These are phyloP conservation scores for Pteria penguin DNA, from an alignment of 2,888 invertebrate species.

Conservation along the genomic window DNA sequence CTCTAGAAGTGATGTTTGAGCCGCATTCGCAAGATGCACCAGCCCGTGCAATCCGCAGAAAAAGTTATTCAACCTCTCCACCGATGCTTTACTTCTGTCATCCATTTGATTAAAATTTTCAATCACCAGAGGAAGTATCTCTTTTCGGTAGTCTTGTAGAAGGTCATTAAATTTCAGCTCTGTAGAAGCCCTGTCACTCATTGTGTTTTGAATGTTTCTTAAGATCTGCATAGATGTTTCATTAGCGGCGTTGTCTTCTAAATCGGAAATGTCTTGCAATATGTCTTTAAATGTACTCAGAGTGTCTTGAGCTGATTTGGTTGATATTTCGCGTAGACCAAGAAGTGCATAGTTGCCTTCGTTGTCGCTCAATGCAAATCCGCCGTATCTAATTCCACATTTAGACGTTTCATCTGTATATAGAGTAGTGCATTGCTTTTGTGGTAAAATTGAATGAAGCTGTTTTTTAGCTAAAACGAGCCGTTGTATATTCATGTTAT, in stretches of 20 bases:
- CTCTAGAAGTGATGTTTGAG: constrained; percentile 27
- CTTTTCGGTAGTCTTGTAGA: constrained; percentile 8
- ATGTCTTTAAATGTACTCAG: constrained; percentile 37
- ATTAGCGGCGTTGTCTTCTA: neutral
- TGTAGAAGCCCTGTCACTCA: constrained; percentile 20
- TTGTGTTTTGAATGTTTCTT: constrained; percentile 24
- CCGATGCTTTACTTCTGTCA: neutral
- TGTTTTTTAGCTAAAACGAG: neutral
- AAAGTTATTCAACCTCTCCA: constrained; percentile 24
- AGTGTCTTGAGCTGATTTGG: constrained; percentile 29
- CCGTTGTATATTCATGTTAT: constrained; percentile 1
- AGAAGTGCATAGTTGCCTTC: constrained; percentile 17
- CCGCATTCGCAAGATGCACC: constrained; percentile 39
- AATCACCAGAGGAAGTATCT: neutral
- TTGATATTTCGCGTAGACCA: constrained; percentile 46
- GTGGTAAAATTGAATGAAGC: neutral
- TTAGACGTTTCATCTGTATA: constrained; percentile 48
- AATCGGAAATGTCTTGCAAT: constrained; percentile 27
- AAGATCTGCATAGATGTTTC: constrained; percentile 26
- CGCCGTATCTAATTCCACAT: constrained; percentile 42
- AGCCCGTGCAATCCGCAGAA: constrained; percentile 43
- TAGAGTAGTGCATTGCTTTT: neutral
- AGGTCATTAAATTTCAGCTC: constrained; percentile 16
- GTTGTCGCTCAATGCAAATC: constrained; percentile 35
- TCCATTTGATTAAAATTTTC: neutral